Base-by-base conservation (phyloP, 1,140 invertebrate species). In the Neomicropteryx cornuta region DNA sequence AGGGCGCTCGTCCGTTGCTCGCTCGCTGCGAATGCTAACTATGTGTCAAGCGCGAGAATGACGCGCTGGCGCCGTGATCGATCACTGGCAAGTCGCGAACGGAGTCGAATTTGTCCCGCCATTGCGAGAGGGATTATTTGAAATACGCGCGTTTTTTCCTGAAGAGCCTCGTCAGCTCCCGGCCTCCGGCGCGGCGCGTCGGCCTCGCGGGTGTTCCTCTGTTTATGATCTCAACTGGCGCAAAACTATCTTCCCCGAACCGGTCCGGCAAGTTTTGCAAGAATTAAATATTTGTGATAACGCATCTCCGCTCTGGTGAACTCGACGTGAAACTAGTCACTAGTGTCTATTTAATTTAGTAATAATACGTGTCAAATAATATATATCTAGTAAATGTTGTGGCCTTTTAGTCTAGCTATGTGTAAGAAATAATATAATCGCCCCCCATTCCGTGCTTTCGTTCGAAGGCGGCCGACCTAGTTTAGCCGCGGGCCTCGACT, bases 151-250 rank as follows among this genome's bases (percentile, higher is more conserved):
- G n/a, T n/a, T n/a, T n/a, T n/a, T n/a, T n/a, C n/a, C n/a, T n/a
- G n/a, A n/a, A n/a, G n/a, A n/a, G n/a, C n/a, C n/a, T n/a, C n/a
- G n/a, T n/a, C n/a, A n/a, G n/a, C n/a, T n/a, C n/a, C 49, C 50
- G 53, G 47, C 48, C 46, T 47, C 62, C 62, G 60, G 62, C 55
- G 63, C 60, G 62, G 60, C 49, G 53, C 51, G 44, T 42, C 43
- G 36, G 45, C 52, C 51, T 24, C 6, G 39, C 4, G 50, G 38
- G 29, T 43, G 47, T 53, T 44, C 44, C 55, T 57, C 45, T 52
- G 47, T 18, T 35, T 30, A 45, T 44, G 36, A 51, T 39, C 37
- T 39, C 41, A 39, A 43, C 56, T 51, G 51, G 49, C 46, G 55
- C 57, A 59, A 58, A 51, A 56, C 44, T 53, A 18, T 36, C 40